Evolutionary conservation across 2,888 invertebrate species (phyloP), one percentile per base, ranked within the genome.

Genomic region (Masnerella sp.): DNA sequence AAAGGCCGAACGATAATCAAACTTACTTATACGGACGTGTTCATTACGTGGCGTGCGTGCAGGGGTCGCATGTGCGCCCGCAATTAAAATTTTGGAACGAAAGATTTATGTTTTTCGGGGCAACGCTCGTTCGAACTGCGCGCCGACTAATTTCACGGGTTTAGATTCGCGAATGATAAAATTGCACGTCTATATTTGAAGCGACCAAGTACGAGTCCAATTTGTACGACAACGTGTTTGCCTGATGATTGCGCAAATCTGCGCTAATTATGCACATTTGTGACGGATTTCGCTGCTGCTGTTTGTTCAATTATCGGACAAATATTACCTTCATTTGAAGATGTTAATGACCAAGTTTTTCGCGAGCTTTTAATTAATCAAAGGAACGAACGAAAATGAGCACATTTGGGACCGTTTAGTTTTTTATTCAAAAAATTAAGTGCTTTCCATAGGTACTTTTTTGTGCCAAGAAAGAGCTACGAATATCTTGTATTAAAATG

Each of bases 1-100:
- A 77, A 73, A 76, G 76, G 73, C 71, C 75, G 54, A 51, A 43
- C 56, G 76, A 78, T 78, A 79, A 79, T 78, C 77, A 72, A 78
- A 75, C 68, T 70, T 71, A 78, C 71, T 71, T 77, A 78, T 76
- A 20, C 61, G 75, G 75, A 79, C 76, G 77, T 76, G 77, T 79
- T 78, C 74, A 79, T 80, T 79, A 77, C 74, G 52, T 52, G 61
- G 51, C 49, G 70, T 69, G 72, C 58, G 68, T 72, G 71, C 61
- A 49, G 22, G 38, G 56, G 62, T 51, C 62, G 71, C 75, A 75
- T 74, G 78, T 54, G 58, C 72, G n/a, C 25, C 36, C 12, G 78
- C 77, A 78, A 78, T 79, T 79, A 79, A 77, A 76, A 69, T 73
- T 58, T 58, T 45, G 56, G 45, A 61, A 56, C 14, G 56, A 49